These are phyloP conservation scores for Dromiciops gliroides DNA, from an alignment of 2,113 vertebrate genomes.

Conservation along the genomic window DNA sequence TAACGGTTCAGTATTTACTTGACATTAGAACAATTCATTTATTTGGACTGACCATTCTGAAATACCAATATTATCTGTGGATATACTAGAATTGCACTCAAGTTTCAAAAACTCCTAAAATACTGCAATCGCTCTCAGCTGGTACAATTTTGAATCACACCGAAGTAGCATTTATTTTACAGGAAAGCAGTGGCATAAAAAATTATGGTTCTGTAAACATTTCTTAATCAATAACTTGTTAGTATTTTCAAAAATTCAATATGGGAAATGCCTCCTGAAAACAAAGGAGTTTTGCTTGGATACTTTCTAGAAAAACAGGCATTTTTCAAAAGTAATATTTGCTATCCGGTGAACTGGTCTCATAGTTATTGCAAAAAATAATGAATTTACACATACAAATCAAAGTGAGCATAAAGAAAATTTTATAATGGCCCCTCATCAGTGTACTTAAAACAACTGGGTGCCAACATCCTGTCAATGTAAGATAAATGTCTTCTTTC, in stretches of 20 bases:
- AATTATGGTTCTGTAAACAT: not conserved
- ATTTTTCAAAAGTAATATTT: not conserved
- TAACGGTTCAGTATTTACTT: not conserved
- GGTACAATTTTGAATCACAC: not conserved
- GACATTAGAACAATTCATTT: not conserved
- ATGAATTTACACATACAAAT: not conserved
- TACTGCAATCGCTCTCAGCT: not conserved
- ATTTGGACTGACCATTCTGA: not conserved
- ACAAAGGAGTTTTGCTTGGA: not conserved
- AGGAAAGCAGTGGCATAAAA: not conserved
- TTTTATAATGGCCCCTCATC: not conserved
- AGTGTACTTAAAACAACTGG: rapidly evolving
- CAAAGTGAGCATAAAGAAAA: not conserved
- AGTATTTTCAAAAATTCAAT: not conserved
- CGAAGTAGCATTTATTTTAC: not conserved
- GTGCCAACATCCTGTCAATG: rapidly evolving
- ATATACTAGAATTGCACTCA: not conserved
- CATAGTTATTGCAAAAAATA: rapidly evolving
- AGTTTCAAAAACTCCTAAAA: not conserved
- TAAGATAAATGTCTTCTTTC: not conserved
- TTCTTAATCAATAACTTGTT: not conserved
- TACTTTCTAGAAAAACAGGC: not conserved
- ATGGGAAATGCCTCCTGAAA: not conserved
- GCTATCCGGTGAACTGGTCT: not conserved
- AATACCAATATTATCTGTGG: not conserved